phyloP scores from a whole-genome alignment of 2,113 vertebrate genomes.

The Gadus chalcogrammus region DNA sequence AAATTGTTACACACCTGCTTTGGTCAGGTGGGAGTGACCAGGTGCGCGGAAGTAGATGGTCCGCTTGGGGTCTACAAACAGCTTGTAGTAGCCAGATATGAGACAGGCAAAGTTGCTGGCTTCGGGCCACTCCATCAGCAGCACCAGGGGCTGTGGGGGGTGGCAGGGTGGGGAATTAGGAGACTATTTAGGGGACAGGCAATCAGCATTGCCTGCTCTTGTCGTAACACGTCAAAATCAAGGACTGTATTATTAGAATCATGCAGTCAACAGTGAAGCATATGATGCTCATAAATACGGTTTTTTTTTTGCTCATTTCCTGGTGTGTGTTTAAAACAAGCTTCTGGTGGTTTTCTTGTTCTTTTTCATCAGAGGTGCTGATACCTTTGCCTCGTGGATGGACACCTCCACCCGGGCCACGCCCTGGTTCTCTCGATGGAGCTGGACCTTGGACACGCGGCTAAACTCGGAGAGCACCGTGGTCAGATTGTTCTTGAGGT shows the following conservation, averaged over 20 bases:
- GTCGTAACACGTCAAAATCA: conserved; percentile 26
- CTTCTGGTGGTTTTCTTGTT: neutral
- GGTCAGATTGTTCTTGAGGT: conserved; percentile 98
- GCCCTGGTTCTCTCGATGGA: conserved; percentile 92
- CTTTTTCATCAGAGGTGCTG: neutral
- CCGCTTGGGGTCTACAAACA: conserved; percentile 94
- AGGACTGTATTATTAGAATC: neutral
- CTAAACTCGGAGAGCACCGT: conserved; percentile 96
- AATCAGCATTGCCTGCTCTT: conserved; percentile 45
- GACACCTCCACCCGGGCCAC: conserved; percentile 93
- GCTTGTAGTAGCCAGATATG: conserved; percentile 95
- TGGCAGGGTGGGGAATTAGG: conserved; percentile 41
- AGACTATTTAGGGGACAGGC: conserved; percentile 45
- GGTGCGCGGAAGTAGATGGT: conserved; percentile 85
- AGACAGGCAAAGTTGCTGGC: conserved; percentile 96
- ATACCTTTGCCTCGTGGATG: conserved; percentile 94
- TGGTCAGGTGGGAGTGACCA: conserved; percentile 90
- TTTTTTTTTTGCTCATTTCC: neutral
- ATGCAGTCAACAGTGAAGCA: neutral
- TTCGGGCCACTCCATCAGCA: conserved; percentile 98
- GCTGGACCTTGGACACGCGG: conserved; percentile 93
- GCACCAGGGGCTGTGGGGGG: conserved; percentile 82
- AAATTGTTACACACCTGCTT: conserved; percentile 88
- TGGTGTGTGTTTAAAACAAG: neutral
- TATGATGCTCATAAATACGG: neutral